These are phyloP conservation scores for Felis catus DNA, from an alignment of 2,113 vertebrate genomes.

Conservation along the genomic window DNA sequence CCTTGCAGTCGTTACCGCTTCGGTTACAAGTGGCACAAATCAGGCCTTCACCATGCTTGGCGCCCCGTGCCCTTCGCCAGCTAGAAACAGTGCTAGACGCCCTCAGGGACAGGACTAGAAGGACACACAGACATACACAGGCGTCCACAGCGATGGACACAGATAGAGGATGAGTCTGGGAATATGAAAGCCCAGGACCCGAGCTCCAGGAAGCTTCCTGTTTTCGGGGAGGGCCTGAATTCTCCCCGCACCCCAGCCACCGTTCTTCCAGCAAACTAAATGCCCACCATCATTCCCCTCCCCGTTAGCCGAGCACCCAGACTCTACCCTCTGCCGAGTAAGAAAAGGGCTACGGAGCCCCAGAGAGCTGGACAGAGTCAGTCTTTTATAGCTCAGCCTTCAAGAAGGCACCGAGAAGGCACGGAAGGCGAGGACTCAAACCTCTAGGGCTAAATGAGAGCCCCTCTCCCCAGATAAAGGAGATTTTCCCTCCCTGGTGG, in stretches of 20 bases:
- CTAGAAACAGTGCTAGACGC: constrained; percentile 46
- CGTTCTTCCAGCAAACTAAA: constrained; percentile 33
- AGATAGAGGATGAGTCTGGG: background rate
- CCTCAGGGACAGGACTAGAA: constrained; percentile 68
- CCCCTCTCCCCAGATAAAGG: constrained; percentile 85
- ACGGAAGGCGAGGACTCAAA: constrained; percentile 66
- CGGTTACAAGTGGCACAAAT: constrained; percentile 78
- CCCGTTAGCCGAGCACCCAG: background rate
- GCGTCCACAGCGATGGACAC: background rate
- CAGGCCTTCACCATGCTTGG: constrained; percentile 73
- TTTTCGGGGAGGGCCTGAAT: constrained; percentile 61
- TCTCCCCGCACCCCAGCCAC: background rate
- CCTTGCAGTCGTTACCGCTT: constrained; percentile 80
- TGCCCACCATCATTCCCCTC: background rate
- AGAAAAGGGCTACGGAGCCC: background rate
- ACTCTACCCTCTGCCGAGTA: background rate
- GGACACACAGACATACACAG: constrained; percentile 41
- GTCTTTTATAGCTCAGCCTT: constrained; percentile 66
- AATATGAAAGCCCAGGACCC: background rate
- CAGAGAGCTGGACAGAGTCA: constrained; percentile 76
- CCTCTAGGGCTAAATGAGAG: constrained; percentile 62
- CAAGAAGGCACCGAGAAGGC: constrained; percentile 40
- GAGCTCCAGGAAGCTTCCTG: background rate
- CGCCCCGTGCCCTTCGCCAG: constrained; percentile 64
- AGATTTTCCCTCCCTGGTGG: constrained; percentile 58